These are phyloP conservation scores for Dicycla oo DNA, from an alignment of 2,888 invertebrate genomes.

Conservation along the genomic window DNA sequence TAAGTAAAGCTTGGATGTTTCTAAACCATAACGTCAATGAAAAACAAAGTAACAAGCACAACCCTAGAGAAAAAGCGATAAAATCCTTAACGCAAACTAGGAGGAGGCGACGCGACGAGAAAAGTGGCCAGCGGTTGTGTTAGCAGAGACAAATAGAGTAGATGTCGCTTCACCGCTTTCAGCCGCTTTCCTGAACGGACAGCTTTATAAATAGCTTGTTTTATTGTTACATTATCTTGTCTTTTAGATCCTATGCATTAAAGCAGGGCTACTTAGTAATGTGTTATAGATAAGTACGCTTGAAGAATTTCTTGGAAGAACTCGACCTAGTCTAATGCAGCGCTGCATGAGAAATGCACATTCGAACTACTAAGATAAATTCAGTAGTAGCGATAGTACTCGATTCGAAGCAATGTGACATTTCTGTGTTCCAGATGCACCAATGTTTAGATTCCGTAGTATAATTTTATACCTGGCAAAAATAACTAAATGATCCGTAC, in stretches of 20 bases:
- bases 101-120: constrained; percentile 76
- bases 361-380: constrained; percentile 37
- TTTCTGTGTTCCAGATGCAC: constrained; percentile 57
- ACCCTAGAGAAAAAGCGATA: constrained; percentile 81
- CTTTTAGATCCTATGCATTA: constrained; percentile 61
- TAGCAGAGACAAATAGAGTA: constrained; percentile 85
- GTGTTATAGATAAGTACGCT: constrained; percentile 27
- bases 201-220: constrained; percentile 84
- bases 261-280: constrained; percentile 42
- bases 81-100: constrained; percentile 84
- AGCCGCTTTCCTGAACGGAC: constrained; percentile 74
- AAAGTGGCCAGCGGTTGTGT: constrained; percentile 85
- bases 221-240: constrained; percentile 76
- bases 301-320: constrained; percentile 19
- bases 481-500: constrained; percentile 52
- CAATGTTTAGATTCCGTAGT: constrained; percentile 49
- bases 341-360: constrained; percentile 26
- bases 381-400: constrained; percentile 33
- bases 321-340: constrained; percentile 6
- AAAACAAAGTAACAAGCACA: constrained; percentile 69
- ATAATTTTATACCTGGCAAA: constrained; percentile 60
- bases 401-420: constrained; percentile 42
- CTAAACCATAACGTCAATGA: constrained; percentile 61
- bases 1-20: constrained; percentile 51
- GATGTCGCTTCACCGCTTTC: constrained; percentile 80